Percentiles rank a stretch among this genome's conserved stretches.
Conservation (phyloP, 92 coral and sea anemone genomes). For the Palythoa grandiflora region DNA sequence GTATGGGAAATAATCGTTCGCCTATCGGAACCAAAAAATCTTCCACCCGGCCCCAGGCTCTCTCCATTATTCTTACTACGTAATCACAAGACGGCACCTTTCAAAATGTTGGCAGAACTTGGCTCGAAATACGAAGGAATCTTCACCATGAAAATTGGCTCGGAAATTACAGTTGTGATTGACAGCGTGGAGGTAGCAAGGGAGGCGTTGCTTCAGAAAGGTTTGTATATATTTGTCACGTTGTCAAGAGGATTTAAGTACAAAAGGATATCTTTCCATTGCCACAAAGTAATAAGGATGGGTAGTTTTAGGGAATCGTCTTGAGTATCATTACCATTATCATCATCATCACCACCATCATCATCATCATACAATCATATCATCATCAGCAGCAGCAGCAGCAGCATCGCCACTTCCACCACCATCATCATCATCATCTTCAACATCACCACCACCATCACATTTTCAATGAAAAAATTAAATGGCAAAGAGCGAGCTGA, state of each 20-base stretch:
- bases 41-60: constrained; percentile 41
- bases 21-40: constrained; percentile 35
- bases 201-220: constrained; percentile 37
- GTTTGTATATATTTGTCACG: not conserved
- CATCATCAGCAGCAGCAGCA: too few relatives aligned
- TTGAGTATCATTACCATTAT: not conserved
- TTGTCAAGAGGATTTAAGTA: not conserved
- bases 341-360: not conserved
- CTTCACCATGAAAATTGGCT: constrained; percentile 32
- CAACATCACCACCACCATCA: too few relatives aligned
- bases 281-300: too few relatives aligned
- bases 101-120: constrained; percentile 25
- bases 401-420: not conserved
- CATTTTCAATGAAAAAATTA: too few relatives aligned
- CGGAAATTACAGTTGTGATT: constrained; percentile 38
- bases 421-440: not conserved
- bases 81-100: constrained; percentile 22
- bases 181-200: constrained; percentile 43
- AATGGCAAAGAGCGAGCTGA: too few relatives aligned
- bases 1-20: constrained; percentile 42
- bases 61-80: constrained; percentile 25
- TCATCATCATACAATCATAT: too few relatives aligned
- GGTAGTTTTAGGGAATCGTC: not conserved
- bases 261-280: not conserved
- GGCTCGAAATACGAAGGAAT: constrained; percentile 31